These are phyloP conservation scores for Lepidocyrtoides sp. DNA, from an alignment of 2,888 invertebrate species.

Conservation along the genomic window DNA sequence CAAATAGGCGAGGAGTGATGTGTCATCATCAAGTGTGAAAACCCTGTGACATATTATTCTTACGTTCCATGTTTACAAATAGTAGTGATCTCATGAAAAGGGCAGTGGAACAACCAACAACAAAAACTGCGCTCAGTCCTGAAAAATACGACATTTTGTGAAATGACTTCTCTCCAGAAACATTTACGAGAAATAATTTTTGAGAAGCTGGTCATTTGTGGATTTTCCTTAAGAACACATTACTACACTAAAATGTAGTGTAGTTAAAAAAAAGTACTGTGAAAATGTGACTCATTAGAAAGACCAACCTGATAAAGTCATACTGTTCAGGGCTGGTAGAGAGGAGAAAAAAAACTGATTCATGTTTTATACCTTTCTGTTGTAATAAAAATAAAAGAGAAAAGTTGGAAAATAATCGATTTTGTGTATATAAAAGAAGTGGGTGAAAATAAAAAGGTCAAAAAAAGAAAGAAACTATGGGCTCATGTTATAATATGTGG, in stretches of 20 bases:
- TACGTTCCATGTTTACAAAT: conserved; percentile 13
- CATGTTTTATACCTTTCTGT: background rate
- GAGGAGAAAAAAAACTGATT: background rate
- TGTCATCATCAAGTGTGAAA: conserved; percentile 55
- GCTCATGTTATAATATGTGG: background rate
- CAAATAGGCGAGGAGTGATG: conserved; percentile 34
- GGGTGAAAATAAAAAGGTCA: conserved; percentile 37
- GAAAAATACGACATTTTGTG: background rate
- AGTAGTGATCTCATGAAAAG: no score
- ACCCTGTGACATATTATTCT: conserved; percentile 25
- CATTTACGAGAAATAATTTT: background rate
- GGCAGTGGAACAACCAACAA: conserved; percentile 10
- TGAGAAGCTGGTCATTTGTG: background rate
- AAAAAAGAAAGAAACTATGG: background rate
- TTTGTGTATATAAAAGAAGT: background rate
- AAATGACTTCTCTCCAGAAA: background rate
- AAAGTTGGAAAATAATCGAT: background rate
- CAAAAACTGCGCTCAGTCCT: no score
- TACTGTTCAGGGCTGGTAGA: background rate
- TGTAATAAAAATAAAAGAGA: background rate
- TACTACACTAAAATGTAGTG: background rate
- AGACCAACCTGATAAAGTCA: background rate
- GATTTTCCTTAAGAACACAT: no score
- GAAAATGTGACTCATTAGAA: background rate
- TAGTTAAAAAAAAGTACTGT: background rate